A percentile compares a stretch with the other conserved stretches of the same genome.
These are phyloP conservation scores for Stenolophus ochropezus DNA, from an alignment of 2,888 invertebrate species.

Conservation along the genomic window DNA sequence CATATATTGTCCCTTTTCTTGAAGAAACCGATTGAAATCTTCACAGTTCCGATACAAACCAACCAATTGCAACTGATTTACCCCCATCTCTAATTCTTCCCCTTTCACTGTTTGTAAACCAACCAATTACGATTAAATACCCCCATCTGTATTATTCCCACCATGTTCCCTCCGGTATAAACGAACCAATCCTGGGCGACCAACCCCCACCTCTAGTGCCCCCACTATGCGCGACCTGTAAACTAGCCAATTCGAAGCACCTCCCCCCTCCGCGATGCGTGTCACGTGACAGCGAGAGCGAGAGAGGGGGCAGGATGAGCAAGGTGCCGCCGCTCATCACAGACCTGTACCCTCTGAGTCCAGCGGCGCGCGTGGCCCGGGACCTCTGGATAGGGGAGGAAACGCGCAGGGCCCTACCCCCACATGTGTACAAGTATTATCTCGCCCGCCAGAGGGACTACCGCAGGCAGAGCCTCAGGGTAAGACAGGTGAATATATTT, in stretches of 20 bases:
- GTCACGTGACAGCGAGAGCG: constrained; percentile 23
- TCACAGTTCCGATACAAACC: no score
- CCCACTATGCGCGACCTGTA: no score
- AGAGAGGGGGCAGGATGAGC: constrained; percentile 65
- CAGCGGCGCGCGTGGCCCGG: constrained; percentile 62
- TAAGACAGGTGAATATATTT: constrained; percentile 65
- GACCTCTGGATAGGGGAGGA: constrained; percentile 81
- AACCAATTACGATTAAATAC: no score
- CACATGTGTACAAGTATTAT: constrained; percentile 81
- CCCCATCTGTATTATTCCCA: no score
- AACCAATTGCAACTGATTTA: no score
- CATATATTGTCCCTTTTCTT: no score
- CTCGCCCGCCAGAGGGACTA: constrained; percentile 73
- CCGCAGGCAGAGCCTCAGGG: constrained; percentile 71
- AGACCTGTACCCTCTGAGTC: constrained; percentile 69
- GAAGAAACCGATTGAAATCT: no score
- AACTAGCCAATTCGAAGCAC: background rate
- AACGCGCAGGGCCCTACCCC: constrained; percentile 78
- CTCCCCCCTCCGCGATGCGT: constrained; percentile 7
- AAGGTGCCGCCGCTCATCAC: constrained; percentile 70
- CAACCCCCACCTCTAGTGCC: no score
- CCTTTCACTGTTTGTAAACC: no score
- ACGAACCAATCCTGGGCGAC: background rate
- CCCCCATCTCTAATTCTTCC: no score
- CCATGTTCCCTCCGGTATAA: no score